phyloP scores from a whole-genome alignment of 2,797 vertebrate species.

The Helicolenus hilgendorfi region DNA sequence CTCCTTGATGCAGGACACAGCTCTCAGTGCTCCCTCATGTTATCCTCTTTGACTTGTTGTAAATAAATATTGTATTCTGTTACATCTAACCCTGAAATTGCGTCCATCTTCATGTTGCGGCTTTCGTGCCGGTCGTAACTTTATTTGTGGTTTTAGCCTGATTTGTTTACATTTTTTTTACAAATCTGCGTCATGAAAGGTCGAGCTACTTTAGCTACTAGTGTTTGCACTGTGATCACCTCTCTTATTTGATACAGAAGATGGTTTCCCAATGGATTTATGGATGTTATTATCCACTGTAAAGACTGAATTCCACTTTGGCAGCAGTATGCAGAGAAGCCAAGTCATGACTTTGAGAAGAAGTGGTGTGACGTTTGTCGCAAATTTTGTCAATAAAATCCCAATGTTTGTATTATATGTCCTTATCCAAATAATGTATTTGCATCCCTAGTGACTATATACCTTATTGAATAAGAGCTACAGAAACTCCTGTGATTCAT shows the following conservation, averaged over 20 bases:
- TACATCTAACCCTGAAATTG: too few relatives aligned
- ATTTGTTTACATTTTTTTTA: neutral
- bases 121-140: too few relatives aligned
- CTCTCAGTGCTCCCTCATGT: too few relatives aligned
- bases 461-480: constrained; percentile 3
- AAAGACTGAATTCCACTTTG: neutral
- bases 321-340: neutral
- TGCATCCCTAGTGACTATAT: neutral
- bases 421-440: neutral
- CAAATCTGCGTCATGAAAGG: neutral
- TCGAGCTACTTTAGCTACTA: neutral
- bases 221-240: neutral
- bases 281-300: neutral
- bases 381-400: neutral
- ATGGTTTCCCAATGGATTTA: neutral
- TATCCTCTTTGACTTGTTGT: too few relatives aligned
- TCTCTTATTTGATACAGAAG: neutral
- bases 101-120: too few relatives aligned
- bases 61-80: too few relatives aligned
- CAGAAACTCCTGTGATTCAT: constrained; percentile 18
- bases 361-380: neutral
- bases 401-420: neutral
- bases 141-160: too few relatives aligned
- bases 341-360: neutral
- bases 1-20: too few relatives aligned